Base-by-base conservation (phyloP, 2,888 invertebrate species). In the Cylloceria caligata region DNA sequence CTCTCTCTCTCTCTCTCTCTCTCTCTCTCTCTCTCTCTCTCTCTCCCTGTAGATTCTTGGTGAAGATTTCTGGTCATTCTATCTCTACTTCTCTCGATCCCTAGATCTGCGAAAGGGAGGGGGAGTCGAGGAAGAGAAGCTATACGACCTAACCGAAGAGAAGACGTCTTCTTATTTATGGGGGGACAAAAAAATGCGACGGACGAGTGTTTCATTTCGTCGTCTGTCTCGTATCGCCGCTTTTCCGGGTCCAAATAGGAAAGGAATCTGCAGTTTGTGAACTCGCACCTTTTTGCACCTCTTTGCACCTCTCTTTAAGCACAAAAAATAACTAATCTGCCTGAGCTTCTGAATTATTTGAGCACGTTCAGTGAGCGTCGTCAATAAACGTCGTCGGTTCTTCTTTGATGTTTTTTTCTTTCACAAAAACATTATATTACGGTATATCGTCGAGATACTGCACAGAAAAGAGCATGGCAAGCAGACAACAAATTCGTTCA, bases 161-260 rank as follows among this genome's bases (percentile, higher is more conserved):
- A 74, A 83, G 85, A 82, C 84, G 84, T 85, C 86, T 84, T 85
- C 83, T 82, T 84, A 86, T 91, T 91, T 91, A 91, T 88, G 91
- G 86, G 80, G 83, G 88, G 88, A 88, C 88, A 89, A 90, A 89
- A 85, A 76, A 78, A 78, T 69, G 47, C 36, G 36, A 72, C 73
- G 74, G 34, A 27, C 42, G 16, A 27, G 57, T 47, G 49, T 65
- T 75, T 64, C 39, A 80, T 52, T 69, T 47, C 27, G 13, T 49
- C 42, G 11, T 55, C 21, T 19, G 67, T 80, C 67, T 57, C 39
- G 9, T 49, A 57, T 74, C 69, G 39, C 64, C 74, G 68, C 62
- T 76, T 72, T 76, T 82, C 71, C 71, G 16, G 30, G 65, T 34
- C 45, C 42, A 49, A 57, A 79, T 52, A 62, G 19, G 60, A 21